Conservation (phyloP, 2,797 vertebrate species). For the Halcyon leucocephala region DNA sequence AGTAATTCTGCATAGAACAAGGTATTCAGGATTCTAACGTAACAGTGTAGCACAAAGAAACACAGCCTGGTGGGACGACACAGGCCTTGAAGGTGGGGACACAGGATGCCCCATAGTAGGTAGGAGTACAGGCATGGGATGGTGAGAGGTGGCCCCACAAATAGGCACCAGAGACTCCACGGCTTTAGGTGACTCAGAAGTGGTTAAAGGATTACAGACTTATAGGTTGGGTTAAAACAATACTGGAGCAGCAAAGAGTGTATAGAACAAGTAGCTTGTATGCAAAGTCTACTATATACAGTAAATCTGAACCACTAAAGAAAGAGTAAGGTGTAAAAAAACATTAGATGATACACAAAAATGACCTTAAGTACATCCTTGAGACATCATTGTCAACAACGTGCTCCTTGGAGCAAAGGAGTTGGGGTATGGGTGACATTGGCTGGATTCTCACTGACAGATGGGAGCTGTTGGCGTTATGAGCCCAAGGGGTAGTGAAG, state of each 20-base stretch:
- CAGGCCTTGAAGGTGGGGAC: neutral
- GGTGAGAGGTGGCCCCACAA: neutral
- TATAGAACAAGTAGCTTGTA: neutral
- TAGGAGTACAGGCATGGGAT: neutral
- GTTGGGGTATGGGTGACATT: neutral
- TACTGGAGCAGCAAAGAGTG: neutral
- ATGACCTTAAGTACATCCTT: neutral
- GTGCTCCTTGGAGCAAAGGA: neutral
- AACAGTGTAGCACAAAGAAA: neutral
- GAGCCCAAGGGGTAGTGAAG: neutral
- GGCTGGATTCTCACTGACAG: neutral
- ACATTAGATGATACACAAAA: neutral
- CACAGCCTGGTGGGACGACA: neutral
- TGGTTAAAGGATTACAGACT: neutral
- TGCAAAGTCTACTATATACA: neutral
- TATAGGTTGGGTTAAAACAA: neutral
- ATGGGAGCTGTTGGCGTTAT: accelerated
- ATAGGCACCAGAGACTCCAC: too few species aligned
- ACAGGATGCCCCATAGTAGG: neutral
- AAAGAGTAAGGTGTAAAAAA: neutral
- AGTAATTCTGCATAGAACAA: neutral
- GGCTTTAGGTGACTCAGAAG: neutral
- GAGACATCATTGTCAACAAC: neutral
- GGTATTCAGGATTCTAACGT: neutral
- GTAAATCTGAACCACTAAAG: neutral